Evolutionary conservation across 2,797 vertebrate species (phyloP).

Genomic region (Pseudocheirus occidentalis): DNA sequence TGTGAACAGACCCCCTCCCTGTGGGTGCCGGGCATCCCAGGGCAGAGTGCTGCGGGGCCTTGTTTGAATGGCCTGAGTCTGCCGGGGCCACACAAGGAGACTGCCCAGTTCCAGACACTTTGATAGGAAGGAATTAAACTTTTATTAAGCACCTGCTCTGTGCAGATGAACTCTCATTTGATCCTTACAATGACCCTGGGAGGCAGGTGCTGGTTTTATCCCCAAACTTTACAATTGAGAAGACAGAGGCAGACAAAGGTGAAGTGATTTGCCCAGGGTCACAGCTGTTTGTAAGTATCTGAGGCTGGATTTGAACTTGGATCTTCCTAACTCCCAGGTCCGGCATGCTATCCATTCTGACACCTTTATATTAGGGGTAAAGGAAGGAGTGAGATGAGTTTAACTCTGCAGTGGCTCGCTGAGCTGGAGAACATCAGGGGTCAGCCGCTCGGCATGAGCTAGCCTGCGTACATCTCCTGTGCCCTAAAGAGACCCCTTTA

Average conservation of each 20-base stretch:
- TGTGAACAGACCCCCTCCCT: no score
- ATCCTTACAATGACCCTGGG: neutral
- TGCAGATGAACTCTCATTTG: neutral
- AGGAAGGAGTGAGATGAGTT: neutral
- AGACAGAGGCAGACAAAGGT: neutral
- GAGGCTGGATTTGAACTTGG: neutral
- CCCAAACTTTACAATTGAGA: neutral
- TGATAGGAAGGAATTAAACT: neutral
- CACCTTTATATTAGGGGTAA: neutral
- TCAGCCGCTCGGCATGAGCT: neutral
- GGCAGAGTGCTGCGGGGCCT: no score
- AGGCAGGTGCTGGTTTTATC: neutral
- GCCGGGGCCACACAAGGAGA: no score
- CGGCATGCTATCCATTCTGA: neutral
- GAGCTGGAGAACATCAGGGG: no score
- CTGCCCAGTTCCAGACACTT: no score
- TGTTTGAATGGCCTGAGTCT: neutral
- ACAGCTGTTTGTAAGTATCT: neutral
- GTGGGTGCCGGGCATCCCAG: neutral
- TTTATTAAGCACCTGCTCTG: no score
- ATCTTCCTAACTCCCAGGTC: no score
- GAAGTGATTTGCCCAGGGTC: neutral
- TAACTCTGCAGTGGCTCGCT: neutral
- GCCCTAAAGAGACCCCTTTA: neutral
- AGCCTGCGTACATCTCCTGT: neutral